Evolutionary conservation across 2,113 vertebrate genomes (phyloP).

Genomic region (Trematocara marginatum): DNA sequence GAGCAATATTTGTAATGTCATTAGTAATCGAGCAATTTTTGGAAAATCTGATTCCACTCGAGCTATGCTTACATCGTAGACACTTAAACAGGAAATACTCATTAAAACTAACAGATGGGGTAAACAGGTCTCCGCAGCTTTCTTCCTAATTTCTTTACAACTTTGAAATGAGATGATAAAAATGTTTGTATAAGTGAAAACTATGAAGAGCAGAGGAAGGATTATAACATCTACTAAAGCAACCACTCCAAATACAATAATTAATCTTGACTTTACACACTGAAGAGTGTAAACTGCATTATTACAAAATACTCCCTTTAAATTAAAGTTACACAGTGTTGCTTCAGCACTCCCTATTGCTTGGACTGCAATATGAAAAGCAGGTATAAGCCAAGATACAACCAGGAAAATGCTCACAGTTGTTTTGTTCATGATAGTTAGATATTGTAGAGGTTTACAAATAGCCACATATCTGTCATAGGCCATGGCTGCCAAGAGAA

Average conservation of each 20-base stretch:
- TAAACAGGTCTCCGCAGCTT: background rate
- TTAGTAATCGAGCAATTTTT: fast-evolving
- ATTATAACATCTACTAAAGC: fast-evolving
- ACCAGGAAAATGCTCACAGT: background rate
- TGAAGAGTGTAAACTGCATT: background rate
- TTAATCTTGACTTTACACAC: fast-evolving
- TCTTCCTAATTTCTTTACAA: background rate
- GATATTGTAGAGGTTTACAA: background rate
- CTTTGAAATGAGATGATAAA: background rate
- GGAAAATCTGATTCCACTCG: background rate
- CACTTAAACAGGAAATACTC: background rate
- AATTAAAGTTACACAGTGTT: background rate
- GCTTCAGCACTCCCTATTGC: background rate
- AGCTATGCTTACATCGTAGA: background rate
- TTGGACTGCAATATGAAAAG: background rate
- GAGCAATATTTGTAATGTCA: fast-evolving
- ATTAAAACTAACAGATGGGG: constrained; percentile 16
- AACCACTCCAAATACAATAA: background rate
- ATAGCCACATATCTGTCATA: background rate
- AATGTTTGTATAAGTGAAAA: background rate
- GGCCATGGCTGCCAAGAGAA: background rate
- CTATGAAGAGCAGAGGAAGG: background rate
- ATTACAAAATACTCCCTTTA: constrained; percentile 9
- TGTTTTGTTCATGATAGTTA: background rate
- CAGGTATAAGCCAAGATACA: background rate